Base-by-base conservation (phyloP, 2,797 vertebrate genomes). In the Mus spretus region DNA sequence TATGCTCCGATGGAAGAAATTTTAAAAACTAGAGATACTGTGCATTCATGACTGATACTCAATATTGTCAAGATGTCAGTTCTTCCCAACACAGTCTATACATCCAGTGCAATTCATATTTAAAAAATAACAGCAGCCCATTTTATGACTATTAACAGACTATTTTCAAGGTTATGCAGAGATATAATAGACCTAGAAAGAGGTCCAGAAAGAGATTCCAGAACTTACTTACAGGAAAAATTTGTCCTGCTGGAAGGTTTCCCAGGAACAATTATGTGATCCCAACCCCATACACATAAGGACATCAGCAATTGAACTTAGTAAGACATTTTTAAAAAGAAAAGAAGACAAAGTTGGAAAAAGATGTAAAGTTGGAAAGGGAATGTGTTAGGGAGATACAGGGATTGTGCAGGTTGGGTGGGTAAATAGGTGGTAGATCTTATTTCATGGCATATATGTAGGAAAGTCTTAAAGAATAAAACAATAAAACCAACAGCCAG, bases 131-230 rank as follows among this genome's bases (percentile, higher is more conserved):
- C n/a, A 82, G 28, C 50, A 87, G 75, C 7, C 15, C 11, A 77
- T 65, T 77, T 77, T 89, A 26, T 83, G 57, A 22, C 37, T 65
- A 44, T 77, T 53, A 72, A 65, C 22, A 89, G 50, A 74, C 4
- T 55, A 65, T 83, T 89, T n/a, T 77, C 22, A 89, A 77, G 57
- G 59, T 70, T 83, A 55, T 89, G n/a, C 67, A 57, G 47, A 84
- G 50, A 19, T 31, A 19, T 40, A 67, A 67, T 53, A 57, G 37
- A 57, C 59, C 47, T 53, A 67, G 59, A 84, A 67, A 84, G 47
- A 34, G 67, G 13, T 70, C 34, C 15, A 19, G 34, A n/a, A n/a
- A n/a, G 31, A 67, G 83, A 67, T 67, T 20, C 19, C 63, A 67
- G 44, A 6, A 50, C 40, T 85, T 31, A n/a, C 17, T 59, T 40